Base-by-base conservation (phyloP, 1,140 invertebrate species). In the Heliconius nattereri region DNA sequence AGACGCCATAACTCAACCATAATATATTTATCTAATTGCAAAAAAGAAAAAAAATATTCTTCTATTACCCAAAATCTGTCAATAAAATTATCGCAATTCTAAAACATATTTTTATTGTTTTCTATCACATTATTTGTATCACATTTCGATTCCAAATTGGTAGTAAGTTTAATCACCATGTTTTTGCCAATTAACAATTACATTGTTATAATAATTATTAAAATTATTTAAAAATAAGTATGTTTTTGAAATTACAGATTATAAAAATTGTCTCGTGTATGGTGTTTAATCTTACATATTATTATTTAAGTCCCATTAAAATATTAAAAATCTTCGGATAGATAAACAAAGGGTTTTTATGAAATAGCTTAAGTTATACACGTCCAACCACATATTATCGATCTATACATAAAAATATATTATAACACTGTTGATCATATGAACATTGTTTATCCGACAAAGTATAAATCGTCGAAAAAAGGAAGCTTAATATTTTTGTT, bases 301-400 rank as follows among this genome's bases (percentile, higher is more conserved):
- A 73, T 57, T 52, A 20, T 78, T 26, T 66, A 57, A 57, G 54
- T 57, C 54, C 9, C 54, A 57, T 54, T 54, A n/a, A 66, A 26
- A 66, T 66, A 26, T 66, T 6, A 3, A 11, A 13, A 11, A 29
- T 26, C 9, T 66, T 29, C n/a, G 11, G 23, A 29, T 29, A 26
- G 13, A 9, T 29, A 66, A 13, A 29, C n/a, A 66, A n/a, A 23
- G 9, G 3, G 3, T n/a, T 66, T 66, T 66, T 66, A 57, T 3
- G 9, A 66, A 29, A 66, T 66, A 66, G 26, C 60, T 7, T 29
- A 2, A 8, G n/a, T n/a, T 29, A 23, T 23, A 85, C 83, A 85
- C 80, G 71, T 81, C 83, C 85, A 91, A 90, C 90, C 90, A 91
- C 90, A 91, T 79, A 87, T 91, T 87, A 90, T 80, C 86, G 49